Percentiles rank a stretch among this genome's conserved stretches.
phyloP scores from a whole-genome alignment of 2,797 vertebrate species.

The Manis pentadactyla region DNA sequence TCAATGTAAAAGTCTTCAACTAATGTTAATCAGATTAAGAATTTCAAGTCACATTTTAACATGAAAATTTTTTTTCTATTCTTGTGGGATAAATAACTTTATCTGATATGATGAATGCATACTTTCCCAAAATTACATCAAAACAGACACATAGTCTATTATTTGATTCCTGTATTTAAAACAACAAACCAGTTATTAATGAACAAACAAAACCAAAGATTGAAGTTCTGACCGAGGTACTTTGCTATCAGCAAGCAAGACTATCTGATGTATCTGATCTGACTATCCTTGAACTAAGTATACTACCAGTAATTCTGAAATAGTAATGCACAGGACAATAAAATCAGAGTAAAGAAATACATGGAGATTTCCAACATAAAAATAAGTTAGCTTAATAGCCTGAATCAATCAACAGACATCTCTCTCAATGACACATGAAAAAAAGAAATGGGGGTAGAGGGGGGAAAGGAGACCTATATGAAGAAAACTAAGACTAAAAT shows the following conservation, averaged over 20 bases:
- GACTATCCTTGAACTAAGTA: neutral
- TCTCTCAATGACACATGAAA: neutral
- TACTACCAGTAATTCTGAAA: conserved; percentile 21
- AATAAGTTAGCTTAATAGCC: neutral
- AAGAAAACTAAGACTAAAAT: conserved; percentile 32
- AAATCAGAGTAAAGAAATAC: conserved; percentile 20
- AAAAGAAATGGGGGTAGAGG: neutral
- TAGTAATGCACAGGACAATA: neutral
- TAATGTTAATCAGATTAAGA: conserved; percentile 19
- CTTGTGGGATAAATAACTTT: conserved; percentile 44
- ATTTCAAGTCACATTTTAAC: conserved; percentile 27
- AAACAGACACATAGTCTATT: conserved; percentile 2
- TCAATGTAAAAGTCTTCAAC: neutral
- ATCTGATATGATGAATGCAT: neutral
- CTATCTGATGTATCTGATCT: neutral
- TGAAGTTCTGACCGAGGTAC: conserved; percentile 33
- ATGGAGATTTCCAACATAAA: neutral
- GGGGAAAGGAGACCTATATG: neutral
- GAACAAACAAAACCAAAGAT: conserved; percentile 36
- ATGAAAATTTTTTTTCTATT: conserved; percentile 16
- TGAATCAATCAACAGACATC: neutral
- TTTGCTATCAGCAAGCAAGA: neutral
- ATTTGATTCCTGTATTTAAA: conserved; percentile 47
- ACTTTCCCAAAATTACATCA: conserved; percentile 39
- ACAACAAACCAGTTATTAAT: conserved; percentile 6